Conservation (phyloP, 2,113 vertebrate species). For the Dasyprocta punctata region DNA sequence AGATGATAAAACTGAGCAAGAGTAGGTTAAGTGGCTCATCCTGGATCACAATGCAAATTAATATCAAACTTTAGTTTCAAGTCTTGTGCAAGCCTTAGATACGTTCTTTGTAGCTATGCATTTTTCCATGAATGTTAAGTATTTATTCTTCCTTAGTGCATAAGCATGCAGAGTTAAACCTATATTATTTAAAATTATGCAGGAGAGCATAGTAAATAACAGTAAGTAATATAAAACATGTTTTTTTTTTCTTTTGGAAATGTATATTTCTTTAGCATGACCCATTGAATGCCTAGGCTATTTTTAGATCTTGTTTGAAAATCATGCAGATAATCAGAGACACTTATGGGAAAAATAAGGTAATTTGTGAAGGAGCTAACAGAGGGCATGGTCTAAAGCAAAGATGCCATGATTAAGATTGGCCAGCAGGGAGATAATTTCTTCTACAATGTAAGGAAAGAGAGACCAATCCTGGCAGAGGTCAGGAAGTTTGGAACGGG, state of each 20-base stretch:
- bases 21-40: neutral
- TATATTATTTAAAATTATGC: neutral
- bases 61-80: neutral
- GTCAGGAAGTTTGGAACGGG: neutral
- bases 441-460: neutral
- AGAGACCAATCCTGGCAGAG: fast-evolving
- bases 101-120: neutral
- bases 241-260: neutral
- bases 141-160: neutral
- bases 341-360: neutral
- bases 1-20: neutral
- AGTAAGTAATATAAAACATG: neutral
- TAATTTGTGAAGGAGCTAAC: neutral
- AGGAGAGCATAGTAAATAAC: neutral
- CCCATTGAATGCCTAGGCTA: neutral
- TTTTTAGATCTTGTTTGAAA: neutral
- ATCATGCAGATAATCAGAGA: neutral
- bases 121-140: neutral
- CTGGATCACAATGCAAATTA: constrained; percentile 7
- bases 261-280: neutral
- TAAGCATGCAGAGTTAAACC: neutral
- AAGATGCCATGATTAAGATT: neutral
- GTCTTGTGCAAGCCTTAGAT: neutral
- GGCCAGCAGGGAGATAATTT: neutral
- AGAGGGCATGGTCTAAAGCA: too few species aligned